A percentile compares a stretch with the other conserved stretches of the same genome.
These are phyloP conservation scores for Lithobates pipiens DNA, from an alignment of 2,797 vertebrate genomes.

Conservation along the genomic window DNA sequence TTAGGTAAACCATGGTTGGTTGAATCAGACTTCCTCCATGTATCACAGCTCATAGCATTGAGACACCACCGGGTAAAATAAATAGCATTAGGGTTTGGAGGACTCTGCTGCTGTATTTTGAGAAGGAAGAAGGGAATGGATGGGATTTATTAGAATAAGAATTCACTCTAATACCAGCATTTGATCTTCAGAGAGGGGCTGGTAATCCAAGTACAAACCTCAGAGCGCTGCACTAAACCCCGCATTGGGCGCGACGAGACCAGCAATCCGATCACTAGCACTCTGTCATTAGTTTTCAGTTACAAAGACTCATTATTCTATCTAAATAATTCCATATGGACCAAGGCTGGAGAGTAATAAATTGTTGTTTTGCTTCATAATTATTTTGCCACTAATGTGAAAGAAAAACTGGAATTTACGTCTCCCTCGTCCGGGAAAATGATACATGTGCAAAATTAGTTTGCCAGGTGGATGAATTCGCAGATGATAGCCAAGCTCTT, in stretches of 20 bases:
- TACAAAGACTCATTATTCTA: conserved; percentile 49
- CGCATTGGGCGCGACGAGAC: neutral
- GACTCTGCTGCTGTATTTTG: neutral
- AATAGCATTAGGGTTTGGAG: conserved; percentile 9
- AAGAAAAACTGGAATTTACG: conserved; percentile 15
- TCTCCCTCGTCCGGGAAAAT: neutral
- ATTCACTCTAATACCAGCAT: neutral
- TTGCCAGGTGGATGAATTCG: neutral
- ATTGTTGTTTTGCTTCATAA: conserved; percentile 24
- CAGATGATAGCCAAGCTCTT: neutral
- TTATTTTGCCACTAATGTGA: conserved; percentile 47
- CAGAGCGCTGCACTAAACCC: conserved; percentile 9
- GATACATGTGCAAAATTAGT: neutral
- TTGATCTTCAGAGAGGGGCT: conserved; percentile 33
- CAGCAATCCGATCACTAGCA: neutral
- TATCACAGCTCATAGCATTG: neutral
- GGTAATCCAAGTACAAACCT: conserved; percentile 30
- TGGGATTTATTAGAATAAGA: conserved; percentile 40
- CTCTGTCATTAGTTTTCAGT: conserved; percentile 36
- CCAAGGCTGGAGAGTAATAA: conserved; percentile 32
- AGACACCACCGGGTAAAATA: neutral
- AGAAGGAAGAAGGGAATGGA: neutral
- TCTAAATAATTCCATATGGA: conserved; percentile 57
- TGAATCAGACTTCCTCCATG: neutral
- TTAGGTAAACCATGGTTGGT: neutral